Percentiles rank a stretch among this genome's conserved stretches.
Conservation (phyloP, 2,888 invertebrate genomes). For the Volucella bombylans region DNA sequence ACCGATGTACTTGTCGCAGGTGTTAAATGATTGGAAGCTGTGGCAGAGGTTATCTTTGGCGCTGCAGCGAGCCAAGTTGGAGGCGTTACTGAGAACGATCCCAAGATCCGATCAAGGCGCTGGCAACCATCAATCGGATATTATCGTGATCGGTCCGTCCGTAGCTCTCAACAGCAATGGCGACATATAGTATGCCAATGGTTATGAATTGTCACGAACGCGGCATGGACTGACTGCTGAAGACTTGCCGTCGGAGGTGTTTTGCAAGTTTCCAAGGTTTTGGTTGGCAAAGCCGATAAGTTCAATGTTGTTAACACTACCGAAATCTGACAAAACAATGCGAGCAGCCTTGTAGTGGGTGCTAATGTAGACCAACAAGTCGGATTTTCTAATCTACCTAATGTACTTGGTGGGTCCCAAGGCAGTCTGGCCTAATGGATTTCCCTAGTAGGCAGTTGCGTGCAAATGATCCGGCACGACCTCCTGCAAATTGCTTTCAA, state of each 20-base stretch:
- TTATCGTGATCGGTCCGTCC: conserved; percentile 99
- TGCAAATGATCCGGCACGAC: conserved; percentile 99
- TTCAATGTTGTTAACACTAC: conserved; percentile 95
- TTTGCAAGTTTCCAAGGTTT: too few species aligned
- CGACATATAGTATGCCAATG: conserved; percentile 96
- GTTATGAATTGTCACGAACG: conserved; percentile 96
- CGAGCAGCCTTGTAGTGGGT: too few species aligned
- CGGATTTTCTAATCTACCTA: conserved; percentile 87
- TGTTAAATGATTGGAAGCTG: conserved; percentile 99
- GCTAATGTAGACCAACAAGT: too few species aligned
- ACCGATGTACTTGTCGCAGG: conserved; percentile 99
- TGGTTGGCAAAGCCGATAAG: too few species aligned
- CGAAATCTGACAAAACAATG: conserved; percentile 97
- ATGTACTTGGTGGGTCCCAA: too few species aligned
- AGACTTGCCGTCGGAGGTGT: conserved; percentile 86
- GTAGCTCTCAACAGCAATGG: conserved; percentile 96
- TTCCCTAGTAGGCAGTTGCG: conserved; percentile 96
- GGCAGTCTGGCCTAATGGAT: too few species aligned
- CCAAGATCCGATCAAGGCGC: conserved; percentile 97
- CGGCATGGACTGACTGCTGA: conserved; percentile 88
- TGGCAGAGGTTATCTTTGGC: conserved; percentile 92
- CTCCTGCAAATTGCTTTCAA: too few species aligned
- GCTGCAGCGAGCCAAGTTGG: conserved; percentile 90
- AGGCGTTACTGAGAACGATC: conserved; percentile 95
- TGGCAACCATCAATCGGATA: conserved; percentile 98